A percentile compares a stretch with the other conserved stretches of the same genome.
Evolutionary conservation across 2,888 invertebrate genomes (phyloP).

Genomic region (Chironomus tentans): DNA sequence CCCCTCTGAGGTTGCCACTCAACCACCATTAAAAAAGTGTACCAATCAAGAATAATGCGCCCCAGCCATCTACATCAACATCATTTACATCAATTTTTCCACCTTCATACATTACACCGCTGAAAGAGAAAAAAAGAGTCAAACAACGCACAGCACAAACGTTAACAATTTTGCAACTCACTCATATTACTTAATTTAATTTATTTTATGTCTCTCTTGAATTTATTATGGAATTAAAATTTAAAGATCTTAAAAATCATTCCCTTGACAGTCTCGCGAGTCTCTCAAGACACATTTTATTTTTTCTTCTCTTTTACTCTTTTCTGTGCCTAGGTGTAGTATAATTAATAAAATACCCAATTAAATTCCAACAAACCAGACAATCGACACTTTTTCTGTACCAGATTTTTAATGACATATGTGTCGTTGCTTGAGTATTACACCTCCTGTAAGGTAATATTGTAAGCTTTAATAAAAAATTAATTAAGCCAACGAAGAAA

Average conservation of each 20-base stretch:
- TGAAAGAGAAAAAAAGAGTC: too few relatives aligned
- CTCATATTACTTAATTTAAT: slow-evolving; percentile 21
- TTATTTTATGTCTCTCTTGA: neutral
- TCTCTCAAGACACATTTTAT: neutral
- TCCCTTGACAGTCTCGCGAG: neutral
- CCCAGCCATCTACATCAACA: too few relatives aligned
- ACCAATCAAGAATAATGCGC: too few relatives aligned
- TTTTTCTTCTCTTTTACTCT: too few relatives aligned
- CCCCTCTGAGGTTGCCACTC: too few relatives aligned
- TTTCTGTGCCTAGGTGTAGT: slow-evolving; percentile 6
- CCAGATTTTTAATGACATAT: slow-evolving; percentile 14
- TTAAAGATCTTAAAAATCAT: neutral
- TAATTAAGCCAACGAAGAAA: neutral
- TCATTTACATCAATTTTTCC: too few relatives aligned
- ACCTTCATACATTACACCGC: too few relatives aligned
- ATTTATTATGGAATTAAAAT: neutral
- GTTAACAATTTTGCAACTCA: neutral
- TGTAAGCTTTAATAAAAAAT: neutral
- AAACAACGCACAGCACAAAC: too few relatives aligned
- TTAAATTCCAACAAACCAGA: slow-evolving; percentile 13
- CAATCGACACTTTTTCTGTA: slow-evolving; percentile 15
- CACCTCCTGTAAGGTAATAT: neutral
- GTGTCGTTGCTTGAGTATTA: neutral
- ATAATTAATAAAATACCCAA: slow-evolving; percentile 24
- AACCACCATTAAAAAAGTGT: too few relatives aligned